Percentiles rank a stretch among this genome's conserved stretches.
Evolutionary conservation across 2,797 vertebrate species (phyloP).

Genomic region (Bovichtus diacanthus): DNA sequence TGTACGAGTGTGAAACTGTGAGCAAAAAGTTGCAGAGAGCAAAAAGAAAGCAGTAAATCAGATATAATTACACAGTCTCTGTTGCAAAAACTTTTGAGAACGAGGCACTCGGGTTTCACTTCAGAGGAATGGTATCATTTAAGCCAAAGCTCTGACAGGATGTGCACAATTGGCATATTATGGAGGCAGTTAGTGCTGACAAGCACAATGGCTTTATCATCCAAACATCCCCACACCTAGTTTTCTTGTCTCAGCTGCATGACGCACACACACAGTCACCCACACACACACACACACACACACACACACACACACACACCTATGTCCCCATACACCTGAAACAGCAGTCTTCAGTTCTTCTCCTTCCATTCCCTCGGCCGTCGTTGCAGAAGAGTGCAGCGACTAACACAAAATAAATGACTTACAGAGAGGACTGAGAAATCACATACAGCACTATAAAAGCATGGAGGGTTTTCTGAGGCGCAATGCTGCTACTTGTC

Average conservation of each 20-base stretch:
- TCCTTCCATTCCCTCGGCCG: slow-evolving; percentile 40
- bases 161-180: slow-evolving; percentile 62
- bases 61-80: slow-evolving; percentile 45
- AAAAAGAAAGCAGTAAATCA: slow-evolving; percentile 59
- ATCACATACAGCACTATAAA: slow-evolving; percentile 6
- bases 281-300: neutral
- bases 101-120: slow-evolving; percentile 55
- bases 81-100: slow-evolving; percentile 56
- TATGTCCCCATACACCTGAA: slow-evolving; percentile 32
- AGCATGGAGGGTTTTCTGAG: slow-evolving; percentile 16
- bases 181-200: slow-evolving; percentile 63
- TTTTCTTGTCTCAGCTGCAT: slow-evolving; percentile 41
- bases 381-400: slow-evolving; percentile 44
- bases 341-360: slow-evolving; percentile 39
- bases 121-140: slow-evolving; percentile 44
- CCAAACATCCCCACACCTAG: slow-evolving; percentile 32
- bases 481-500: slow-evolving; percentile 2
- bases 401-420: slow-evolving; percentile 44
- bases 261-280: slow-evolving; percentile 21
- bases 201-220: slow-evolving; percentile 62
- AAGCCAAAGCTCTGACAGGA: slow-evolving; percentile 49
- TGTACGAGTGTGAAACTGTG: slow-evolving; percentile 5
- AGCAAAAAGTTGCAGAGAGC: slow-evolving; percentile 37
- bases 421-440: slow-evolving; percentile 23
- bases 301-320: neutral